A percentile compares a stretch with the other conserved stretches of the same genome.
Conservation (phyloP, 2,888 invertebrate species). For the Lysandra coridon region DNA sequence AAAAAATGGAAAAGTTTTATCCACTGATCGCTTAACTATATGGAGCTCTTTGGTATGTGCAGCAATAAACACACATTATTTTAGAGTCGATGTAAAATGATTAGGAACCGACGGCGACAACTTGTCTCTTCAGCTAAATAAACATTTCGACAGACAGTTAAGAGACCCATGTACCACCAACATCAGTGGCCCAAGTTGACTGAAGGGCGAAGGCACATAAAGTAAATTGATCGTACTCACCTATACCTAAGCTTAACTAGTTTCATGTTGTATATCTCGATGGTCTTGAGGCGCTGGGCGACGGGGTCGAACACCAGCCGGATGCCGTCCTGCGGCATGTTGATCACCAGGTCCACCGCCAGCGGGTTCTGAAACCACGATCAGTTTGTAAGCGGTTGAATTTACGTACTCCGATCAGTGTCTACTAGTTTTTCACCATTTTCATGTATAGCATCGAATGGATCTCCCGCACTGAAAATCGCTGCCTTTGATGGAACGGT, state of each 20-base stretch:
- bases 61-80: neutral
- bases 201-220: too few relatives aligned
- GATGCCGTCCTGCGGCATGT: constrained; percentile 97
- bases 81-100: too few relatives aligned
- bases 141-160: too few relatives aligned
- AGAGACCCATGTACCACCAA: too few relatives aligned
- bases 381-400: too few relatives aligned
- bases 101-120: too few relatives aligned
- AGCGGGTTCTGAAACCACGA: constrained; percentile 90
- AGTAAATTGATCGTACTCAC: constrained; percentile 77
- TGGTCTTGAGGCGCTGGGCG: constrained; percentile 96
- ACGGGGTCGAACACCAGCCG: constrained; percentile 98
- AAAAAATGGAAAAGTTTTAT: neutral
- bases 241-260: constrained; percentile 98
- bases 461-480: too few relatives aligned
- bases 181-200: too few relatives aligned
- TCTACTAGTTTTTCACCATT: neutral
- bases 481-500: too few relatives aligned
- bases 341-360: constrained; percentile 96
- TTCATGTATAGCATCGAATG: neutral
- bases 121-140: too few relatives aligned
- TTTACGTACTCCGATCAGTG: too few relatives aligned
- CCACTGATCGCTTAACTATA: neutral
- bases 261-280: constrained; percentile 98
- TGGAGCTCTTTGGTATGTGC: neutral